Evolutionary conservation across 2,888 invertebrate genomes (phyloP), one percentile per base, ranked within the genome.

Genomic region (Andrena flavipes): DNA sequence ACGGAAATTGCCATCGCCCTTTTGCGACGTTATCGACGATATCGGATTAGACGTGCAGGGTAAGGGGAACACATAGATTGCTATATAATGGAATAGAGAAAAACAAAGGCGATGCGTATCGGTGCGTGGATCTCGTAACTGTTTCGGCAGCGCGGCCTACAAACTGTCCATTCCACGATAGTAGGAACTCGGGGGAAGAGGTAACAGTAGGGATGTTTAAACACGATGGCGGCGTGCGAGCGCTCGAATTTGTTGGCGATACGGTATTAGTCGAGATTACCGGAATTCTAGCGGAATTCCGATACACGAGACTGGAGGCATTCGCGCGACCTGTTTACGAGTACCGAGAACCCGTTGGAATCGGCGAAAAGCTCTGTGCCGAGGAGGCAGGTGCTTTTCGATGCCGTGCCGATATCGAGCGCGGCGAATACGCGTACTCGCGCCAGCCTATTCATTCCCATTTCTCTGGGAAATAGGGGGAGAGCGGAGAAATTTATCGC

Each of bases 401-500:
- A 69, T 48, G 69, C 49, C 16, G 71, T 51, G 3, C 42, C 20
- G 51, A 62, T 77, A 80, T 84, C 56, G 71, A 72, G 48, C 70
- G 30, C 33, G 16, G 30, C 42, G 65, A 48, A 60, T 65, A 76
- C 48, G 33, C 48, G 30, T 16, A 54, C 48, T 29, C 29, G 35
- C 42, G 49, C 2, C 33, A 42, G 64, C 29, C 59, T 42, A 29
- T 76, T 51, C 68, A 49, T 54, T 80, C 16, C 33, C 59, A 35
- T 49, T 60, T 59, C 26, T n/a, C 30, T 1, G 7, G 0, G 48
- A 30, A 20, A 8, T 0, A 10, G 7, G 10, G 8, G 8, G 5
- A 0, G 10, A 26, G 23, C 49, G n/a, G 68, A 73, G 59, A 68
- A 70, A 76, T 84, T 82, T 70, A 77, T 84, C 68, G n/a, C 26